phyloP scores from a whole-genome alignment of 1,140 invertebrate species.

The Antheraea mylitta region DNA sequence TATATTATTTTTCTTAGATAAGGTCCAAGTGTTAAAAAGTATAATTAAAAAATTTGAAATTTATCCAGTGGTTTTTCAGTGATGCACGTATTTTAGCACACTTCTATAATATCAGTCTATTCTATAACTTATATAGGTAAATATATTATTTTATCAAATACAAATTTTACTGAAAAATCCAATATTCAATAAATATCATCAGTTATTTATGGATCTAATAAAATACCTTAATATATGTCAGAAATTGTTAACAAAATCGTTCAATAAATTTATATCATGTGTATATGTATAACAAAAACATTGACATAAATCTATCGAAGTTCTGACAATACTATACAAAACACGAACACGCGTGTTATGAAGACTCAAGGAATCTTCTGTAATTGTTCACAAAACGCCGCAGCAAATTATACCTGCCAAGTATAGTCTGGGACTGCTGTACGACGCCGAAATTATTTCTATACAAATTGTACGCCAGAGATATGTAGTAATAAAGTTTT shows the following conservation, averaged over 20 bases:
- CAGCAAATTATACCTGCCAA: conserved; percentile 62
- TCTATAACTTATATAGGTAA: too few relatives aligned
- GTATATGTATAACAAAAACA: background rate
- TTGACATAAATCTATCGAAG: conserved; percentile 1
- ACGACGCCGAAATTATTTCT: conserved; percentile 54
- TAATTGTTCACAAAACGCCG: conserved; percentile 63
- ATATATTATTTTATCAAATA: too few relatives aligned
- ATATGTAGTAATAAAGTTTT: background rate
- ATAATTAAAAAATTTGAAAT: too few relatives aligned
- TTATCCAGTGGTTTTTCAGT: too few relatives aligned
- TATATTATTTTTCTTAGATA: too few relatives aligned
- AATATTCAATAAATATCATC: too few relatives aligned
- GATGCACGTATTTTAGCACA: too few relatives aligned
- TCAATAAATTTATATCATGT: background rate
- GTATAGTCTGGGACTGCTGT: conserved; percentile 42
- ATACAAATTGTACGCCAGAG: background rate
- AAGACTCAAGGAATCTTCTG: conserved; percentile 16
- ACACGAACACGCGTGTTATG: conserved; percentile 22
- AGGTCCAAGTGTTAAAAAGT: too few relatives aligned
- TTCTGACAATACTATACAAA: background rate
- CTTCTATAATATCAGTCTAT: too few relatives aligned
- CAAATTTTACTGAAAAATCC: too few relatives aligned
- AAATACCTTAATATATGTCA: background rate
- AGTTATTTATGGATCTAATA: too few relatives aligned
- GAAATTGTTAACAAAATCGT: background rate